These are phyloP conservation scores for Myrmophylax atrothorax DNA, from an alignment of 2,113 vertebrate genomes.

Conservation along the genomic window DNA sequence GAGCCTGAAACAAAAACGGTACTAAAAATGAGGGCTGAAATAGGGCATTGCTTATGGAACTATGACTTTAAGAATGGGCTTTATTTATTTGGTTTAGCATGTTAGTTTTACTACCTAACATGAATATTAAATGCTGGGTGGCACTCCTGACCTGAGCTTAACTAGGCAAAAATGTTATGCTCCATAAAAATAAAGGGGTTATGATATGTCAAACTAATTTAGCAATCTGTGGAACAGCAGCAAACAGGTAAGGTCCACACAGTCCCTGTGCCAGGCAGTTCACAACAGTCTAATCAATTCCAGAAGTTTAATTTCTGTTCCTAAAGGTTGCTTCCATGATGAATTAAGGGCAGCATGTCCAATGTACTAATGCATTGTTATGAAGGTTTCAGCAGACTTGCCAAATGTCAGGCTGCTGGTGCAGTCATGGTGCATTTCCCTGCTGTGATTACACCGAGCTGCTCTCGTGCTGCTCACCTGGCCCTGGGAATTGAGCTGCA, in stretches of 20 bases:
- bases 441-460: slow-evolving; percentile 10
- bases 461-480: slow-evolving; percentile 26
- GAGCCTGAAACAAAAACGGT: not conserved
- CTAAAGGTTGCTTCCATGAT: slow-evolving; percentile 9
- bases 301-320: slow-evolving; percentile 54
- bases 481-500: slow-evolving; percentile 24
- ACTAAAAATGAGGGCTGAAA: not conserved
- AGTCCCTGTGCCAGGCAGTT: not conserved
- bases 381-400: slow-evolving; percentile 41
- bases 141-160: not conserved
- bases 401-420: slow-evolving; percentile 24
- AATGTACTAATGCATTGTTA: slow-evolving; percentile 34
- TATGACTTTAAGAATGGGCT: not conserved
- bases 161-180: not conserved
- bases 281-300: not conserved
- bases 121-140: not conserved
- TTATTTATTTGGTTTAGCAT: not conserved
- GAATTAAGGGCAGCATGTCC: slow-evolving; percentile 44
- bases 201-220: not conserved
- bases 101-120: not conserved
- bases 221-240: not conserved
- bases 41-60: not conserved
- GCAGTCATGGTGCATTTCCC: not conserved
- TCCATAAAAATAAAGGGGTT: not conserved
- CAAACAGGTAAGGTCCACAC: not conserved